A percentile compares a stretch with the other conserved stretches of the same genome.
These are phyloP conservation scores for Lerista edwardsae DNA, from an alignment of 2,797 vertebrate species.

Conservation along the genomic window DNA sequence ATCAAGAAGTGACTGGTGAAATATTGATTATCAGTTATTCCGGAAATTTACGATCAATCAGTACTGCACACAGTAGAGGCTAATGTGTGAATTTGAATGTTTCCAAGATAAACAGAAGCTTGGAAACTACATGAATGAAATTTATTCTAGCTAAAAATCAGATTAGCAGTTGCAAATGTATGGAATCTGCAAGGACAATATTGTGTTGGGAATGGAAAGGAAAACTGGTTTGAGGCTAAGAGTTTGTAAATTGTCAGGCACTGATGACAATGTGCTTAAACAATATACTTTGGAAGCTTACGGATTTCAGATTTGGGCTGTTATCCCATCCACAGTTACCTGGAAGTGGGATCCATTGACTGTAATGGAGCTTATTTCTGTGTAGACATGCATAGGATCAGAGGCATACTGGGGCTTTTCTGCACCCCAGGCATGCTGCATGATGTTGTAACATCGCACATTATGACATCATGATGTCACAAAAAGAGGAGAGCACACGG, in stretches of 20 bases:
- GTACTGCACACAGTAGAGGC: not conserved
- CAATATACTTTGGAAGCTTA: not conserved
- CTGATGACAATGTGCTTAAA: not conserved
- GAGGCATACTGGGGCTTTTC: no score
- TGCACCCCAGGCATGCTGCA: no score
- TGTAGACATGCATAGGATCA: no score
- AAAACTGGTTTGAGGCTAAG: not conserved
- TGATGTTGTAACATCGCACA: no score
- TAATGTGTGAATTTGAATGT: conserved; percentile 16
- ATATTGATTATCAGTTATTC: conserved; percentile 8
- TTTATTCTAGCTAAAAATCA: not conserved
- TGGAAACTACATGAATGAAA: not conserved
- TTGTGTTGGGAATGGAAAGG: not conserved
- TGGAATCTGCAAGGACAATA: not conserved
- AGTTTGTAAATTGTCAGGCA: not conserved
- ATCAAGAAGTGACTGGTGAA: not conserved
- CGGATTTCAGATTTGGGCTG: not conserved
- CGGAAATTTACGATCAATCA: not conserved
- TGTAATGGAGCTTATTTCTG: no score
- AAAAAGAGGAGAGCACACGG: no score
- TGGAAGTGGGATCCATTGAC: no score
- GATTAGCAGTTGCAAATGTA: conserved; percentile 18
- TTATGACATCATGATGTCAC: no score
- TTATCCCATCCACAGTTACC: no score
- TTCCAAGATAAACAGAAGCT: conserved; percentile 8